These are phyloP conservation scores for Xiphophorus birchmanni DNA, from an alignment of 2,797 vertebrate species.

Conservation along the genomic window DNA sequence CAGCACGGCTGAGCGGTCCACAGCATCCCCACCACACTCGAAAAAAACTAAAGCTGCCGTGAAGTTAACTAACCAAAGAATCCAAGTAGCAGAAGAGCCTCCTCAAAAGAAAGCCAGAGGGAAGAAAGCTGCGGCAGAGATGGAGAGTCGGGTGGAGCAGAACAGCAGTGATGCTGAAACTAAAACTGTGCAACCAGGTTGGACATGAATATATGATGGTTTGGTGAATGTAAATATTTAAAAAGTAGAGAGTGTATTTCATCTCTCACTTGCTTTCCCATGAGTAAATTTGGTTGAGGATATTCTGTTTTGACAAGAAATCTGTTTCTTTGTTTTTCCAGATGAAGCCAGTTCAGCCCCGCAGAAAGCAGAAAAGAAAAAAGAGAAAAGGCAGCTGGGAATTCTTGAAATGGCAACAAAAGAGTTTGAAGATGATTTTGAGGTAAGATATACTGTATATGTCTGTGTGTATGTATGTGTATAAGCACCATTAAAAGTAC, in stretches of 20 bases:
- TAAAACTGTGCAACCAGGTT: slow-evolving; percentile 43
- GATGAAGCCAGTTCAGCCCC: slow-evolving; percentile 17
- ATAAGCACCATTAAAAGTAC: background rate
- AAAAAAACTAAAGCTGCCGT: slow-evolving; percentile 22
- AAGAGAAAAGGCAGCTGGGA: slow-evolving; percentile 61
- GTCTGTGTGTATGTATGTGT: background rate
- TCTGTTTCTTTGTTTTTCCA: slow-evolving; percentile 23
- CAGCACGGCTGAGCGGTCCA: background rate
- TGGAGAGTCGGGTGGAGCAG: slow-evolving; percentile 21
- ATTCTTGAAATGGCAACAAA: slow-evolving; percentile 75
- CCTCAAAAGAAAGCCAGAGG: slow-evolving; percentile 58
- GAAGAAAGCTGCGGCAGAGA: background rate
- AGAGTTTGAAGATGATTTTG: slow-evolving; percentile 78
- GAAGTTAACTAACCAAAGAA: background rate
- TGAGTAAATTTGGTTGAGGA: background rate
- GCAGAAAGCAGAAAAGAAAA: slow-evolving; percentile 38
- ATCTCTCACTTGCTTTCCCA: background rate
- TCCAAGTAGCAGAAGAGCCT: background rate
- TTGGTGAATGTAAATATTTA: background rate
- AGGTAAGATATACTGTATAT: slow-evolving; percentile 52
- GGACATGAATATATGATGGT: background rate
- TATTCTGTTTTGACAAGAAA: background rate
- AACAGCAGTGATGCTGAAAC: background rate
- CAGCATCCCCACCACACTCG: background rate
- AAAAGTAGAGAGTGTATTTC: background rate